Conservation (phyloP, 2,113 vertebrate species). For the Boulengeromyrus knoepffleri region DNA sequence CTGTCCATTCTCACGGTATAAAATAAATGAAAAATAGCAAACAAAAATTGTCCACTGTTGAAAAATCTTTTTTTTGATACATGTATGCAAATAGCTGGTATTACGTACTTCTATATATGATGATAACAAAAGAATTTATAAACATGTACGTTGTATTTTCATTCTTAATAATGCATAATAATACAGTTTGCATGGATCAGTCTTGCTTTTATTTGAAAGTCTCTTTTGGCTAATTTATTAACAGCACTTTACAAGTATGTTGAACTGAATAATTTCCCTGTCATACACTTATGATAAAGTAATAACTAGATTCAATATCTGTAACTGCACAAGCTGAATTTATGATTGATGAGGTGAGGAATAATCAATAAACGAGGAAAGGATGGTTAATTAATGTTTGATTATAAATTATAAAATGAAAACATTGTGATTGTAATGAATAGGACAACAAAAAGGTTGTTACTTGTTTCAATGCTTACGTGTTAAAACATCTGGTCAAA, state of each 20-base stretch:
- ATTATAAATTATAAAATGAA: neutral
- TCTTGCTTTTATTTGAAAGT: neutral
- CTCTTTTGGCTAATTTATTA: neutral
- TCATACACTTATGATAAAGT: neutral
- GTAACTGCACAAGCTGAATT: neutral
- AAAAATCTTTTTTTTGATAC: neutral
- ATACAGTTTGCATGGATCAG: neutral
- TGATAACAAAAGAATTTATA: neutral
- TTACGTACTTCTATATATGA: neutral
- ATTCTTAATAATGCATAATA: neutral
- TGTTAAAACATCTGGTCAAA: neutral
- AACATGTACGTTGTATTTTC: neutral
- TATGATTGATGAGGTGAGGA: neutral
- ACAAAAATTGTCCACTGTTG: neutral
- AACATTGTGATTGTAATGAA: neutral
- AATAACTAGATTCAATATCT: neutral
- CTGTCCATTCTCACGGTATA: neutral
- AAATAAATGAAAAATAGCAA: neutral
- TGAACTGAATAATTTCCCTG: neutral
- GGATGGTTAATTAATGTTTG: neutral
- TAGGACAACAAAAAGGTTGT: neutral
- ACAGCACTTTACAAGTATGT: neutral
- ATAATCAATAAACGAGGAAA: neutral
- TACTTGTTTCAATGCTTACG: neutral
- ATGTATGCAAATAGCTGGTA: neutral